These are phyloP conservation scores for Drosophila gaucha DNA, from an alignment of 2,888 invertebrate species.

Conservation along the genomic window DNA sequence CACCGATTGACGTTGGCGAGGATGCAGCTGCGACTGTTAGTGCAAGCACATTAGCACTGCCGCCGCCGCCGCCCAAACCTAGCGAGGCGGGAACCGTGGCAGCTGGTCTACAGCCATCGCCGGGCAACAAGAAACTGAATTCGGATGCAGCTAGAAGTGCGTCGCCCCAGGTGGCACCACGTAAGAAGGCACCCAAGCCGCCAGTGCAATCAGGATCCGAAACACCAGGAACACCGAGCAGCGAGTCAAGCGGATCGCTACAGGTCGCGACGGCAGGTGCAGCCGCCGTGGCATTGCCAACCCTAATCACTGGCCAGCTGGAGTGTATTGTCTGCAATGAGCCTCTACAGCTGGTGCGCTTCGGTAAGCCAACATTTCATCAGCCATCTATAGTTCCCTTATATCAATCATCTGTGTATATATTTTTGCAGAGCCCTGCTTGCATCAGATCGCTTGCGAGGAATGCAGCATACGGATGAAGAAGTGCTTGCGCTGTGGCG, in stretches of 20 bases:
- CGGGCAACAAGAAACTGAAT: slow-evolving; percentile 76
- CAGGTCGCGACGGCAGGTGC: slow-evolving; percentile 7
- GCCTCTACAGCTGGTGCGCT: slow-evolving; percentile 87
- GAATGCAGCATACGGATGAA: slow-evolving; percentile 92
- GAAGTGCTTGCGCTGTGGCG: slow-evolving; percentile 90
- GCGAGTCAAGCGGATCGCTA: slow-evolving; percentile 15
- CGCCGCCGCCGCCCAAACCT: slow-evolving; percentile 51
- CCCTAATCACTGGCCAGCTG: slow-evolving; percentile 60
- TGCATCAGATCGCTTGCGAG: slow-evolving; percentile 90
- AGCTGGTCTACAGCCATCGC: slow-evolving; percentile 47
- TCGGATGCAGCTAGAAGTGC: slow-evolving; percentile 58
- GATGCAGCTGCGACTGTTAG: slow-evolving; percentile 34
- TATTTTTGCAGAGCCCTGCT: slow-evolving; percentile 87
- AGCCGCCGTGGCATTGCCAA: slow-evolving; percentile 34
- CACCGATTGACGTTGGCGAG: slow-evolving; percentile 26
- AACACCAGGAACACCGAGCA: slow-evolving; percentile 8
- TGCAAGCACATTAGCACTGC: slow-evolving; percentile 38
- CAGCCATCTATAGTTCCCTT: not conserved
- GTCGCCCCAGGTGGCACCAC: slow-evolving; percentile 75
- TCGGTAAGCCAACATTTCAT: slow-evolving; percentile 76
- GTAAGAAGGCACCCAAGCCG: slow-evolving; percentile 77
- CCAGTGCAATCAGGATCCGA: slow-evolving; percentile 40
- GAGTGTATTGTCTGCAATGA: slow-evolving; percentile 91
- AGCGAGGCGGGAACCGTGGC: slow-evolving; percentile 21
- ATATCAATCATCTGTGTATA: not conserved